Percentiles rank a stretch among this genome's conserved stretches.
Evolutionary conservation across 2,888 invertebrate genomes (phyloP).

Genomic region (Sphaerophoria taeniata): DNA sequence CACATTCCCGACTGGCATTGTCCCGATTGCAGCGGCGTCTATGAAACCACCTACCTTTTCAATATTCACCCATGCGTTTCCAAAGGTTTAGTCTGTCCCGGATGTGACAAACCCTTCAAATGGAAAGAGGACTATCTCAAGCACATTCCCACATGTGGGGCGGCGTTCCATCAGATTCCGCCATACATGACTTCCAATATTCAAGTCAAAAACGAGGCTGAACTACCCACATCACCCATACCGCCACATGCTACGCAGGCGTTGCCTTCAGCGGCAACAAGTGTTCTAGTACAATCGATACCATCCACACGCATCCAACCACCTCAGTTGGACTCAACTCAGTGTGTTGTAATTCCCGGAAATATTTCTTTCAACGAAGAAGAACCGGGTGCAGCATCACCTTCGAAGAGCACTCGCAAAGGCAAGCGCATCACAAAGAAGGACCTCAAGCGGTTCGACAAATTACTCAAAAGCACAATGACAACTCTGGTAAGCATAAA

Average conservation of each 20-base stretch:
- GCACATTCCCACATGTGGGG: conserved; percentile 79
- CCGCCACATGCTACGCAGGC: conserved; percentile 14
- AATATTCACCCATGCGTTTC: conserved; percentile 81
- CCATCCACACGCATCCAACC: conserved; percentile 79
- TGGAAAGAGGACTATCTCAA: conserved; percentile 78
- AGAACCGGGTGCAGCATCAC: conserved; percentile 44
- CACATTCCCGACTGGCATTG: conserved; percentile 80
- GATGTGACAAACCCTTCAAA: conserved; percentile 78
- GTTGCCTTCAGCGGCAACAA: not conserved
- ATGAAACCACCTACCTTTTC: conserved; percentile 81
- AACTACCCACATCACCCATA: conserved; percentile 52
- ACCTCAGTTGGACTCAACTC: conserved; percentile 77
- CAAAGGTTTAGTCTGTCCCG: conserved; percentile 79
- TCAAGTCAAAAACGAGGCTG: conserved; percentile 69
- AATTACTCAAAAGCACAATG: conserved; percentile 80
- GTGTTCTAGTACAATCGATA: conserved; percentile 21
- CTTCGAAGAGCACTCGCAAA: conserved; percentile 71
- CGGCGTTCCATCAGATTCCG: conserved; percentile 70
- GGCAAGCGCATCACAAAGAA: conserved; percentile 79
- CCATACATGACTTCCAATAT: conserved; percentile 61
- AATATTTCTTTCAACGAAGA: conserved; percentile 48
- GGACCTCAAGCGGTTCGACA: conserved; percentile 80
- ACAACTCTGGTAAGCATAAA: conserved; percentile 81
- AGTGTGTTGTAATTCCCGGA: conserved; percentile 74
- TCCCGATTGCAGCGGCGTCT: conserved; percentile 79